Evolutionary conservation across 64 coral and sea anemone genomes (phyloP), one percentile per base, ranked within the genome.

Genomic region (Actinia tenebrosa): DNA sequence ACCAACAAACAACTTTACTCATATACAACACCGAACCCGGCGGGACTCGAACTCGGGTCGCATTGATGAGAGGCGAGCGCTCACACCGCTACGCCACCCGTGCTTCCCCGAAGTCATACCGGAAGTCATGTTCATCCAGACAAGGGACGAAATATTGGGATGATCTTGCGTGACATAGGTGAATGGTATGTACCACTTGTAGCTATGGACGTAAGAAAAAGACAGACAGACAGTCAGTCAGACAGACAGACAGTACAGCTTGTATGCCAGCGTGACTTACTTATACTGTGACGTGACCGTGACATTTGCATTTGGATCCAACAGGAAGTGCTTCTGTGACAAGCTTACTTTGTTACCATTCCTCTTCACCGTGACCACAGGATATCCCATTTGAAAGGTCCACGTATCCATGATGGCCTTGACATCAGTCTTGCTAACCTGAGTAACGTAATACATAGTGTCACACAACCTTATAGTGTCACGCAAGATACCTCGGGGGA

Each of bases 381-480:
- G 95, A 80, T 87, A 98, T 44, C 95, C 95, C 95, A 98, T 98
- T 71, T 98, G 95, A 1, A 94, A 30, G 11, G 95, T 98, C 95
- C 95, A 98, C n/a, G 95, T 98, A 71, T 98, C 95, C 95, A 98
- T 98, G 78, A 98, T 85, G 18, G 89, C 50, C 30, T 93, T 98
- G 19, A 98, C 95, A 47, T 98, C 88, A 27, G 64, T 87, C 78
- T 92, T 83, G 66, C 90, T 92, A 7, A 19, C 56, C 53, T 84
- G 59, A 37, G 79, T 53, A 45, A 81, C 22, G 45, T 53, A 81
- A 81, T 81, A 45, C 17, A 19, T n/a, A 45, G 10, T 44, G 78
- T 80, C 78, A 80, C 78, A 20, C 45, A 80, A 45, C 5, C 18
- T 16, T 16, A 59, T 50, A 18, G 26, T 37, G 16, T 23, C 60